Conservation (phyloP, 2,113 vertebrate genomes). For the Otocyon megalotis region DNA sequence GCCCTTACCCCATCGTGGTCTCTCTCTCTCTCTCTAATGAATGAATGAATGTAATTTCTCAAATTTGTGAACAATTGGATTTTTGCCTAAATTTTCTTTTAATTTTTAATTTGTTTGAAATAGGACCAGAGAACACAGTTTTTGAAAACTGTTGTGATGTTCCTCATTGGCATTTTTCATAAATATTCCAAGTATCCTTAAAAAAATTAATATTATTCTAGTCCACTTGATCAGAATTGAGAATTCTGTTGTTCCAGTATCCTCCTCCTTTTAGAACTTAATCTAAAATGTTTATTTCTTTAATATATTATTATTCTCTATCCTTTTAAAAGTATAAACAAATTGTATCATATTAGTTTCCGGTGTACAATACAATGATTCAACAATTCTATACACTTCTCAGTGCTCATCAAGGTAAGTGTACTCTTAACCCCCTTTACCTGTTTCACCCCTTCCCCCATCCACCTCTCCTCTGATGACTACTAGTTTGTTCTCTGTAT, state of each 20-base stretch:
- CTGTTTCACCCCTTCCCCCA: not conserved
- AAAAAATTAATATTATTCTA: not conserved
- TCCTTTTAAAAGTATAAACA: not conserved
- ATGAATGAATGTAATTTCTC: not conserved
- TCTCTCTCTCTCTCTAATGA: not conserved
- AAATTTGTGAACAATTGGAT: not conserved
- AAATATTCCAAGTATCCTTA: not conserved
- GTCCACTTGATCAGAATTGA: not conserved
- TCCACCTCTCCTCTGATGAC: not conserved
- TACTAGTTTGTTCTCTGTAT: not conserved
- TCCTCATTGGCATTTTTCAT: not conserved
- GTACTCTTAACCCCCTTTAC: not conserved
- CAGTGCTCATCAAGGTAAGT: not conserved
- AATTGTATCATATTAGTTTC: not conserved
- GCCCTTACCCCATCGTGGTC: not conserved
- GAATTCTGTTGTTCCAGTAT: not conserved
- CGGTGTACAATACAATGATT: not conserved
- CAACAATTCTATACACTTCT: not conserved
- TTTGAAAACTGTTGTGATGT: not conserved
- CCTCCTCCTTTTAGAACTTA: not conserved
- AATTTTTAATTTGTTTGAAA: not conserved
- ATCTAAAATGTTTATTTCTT: not conserved
- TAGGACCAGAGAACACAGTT: not conserved
- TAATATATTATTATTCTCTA: not conserved
- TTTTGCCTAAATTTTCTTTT: not conserved